Base-by-base conservation (phyloP, 2,113 vertebrate genomes). In the Tursiops truncatus region DNA sequence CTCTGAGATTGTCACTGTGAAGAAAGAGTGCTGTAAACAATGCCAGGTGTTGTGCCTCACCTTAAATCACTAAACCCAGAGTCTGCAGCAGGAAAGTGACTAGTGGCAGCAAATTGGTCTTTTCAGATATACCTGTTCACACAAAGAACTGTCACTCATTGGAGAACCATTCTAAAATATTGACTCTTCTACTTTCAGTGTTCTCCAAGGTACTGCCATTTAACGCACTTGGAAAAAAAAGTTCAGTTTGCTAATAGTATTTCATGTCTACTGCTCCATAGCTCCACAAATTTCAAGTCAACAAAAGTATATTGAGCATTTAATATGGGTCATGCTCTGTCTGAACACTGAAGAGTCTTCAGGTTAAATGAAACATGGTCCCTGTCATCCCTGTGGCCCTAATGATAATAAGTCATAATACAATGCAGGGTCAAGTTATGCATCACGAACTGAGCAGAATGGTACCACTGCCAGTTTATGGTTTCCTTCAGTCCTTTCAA, bases 111-210 rank as follows among this genome's bases (percentile, higher is more conserved):
- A 96, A 97, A 97, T 96, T 97, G 97, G 94, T 90, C 97, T 97
- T 97, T 97, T 94, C 80, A 76, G 92, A 95, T 95, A 96, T 92
- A 97, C 74, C 97, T 97, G 88, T 97, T 98, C 98, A 90, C 50
- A 44, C 28, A 94, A 90, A 92, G 94, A 60, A 28, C 79, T 41
- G 21, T 56, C 94, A 80, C 82, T 97, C 92, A 47, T 90, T 90
- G 92, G 97, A 97, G 92, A 94, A 56, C 73, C 77, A 90, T 76
- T 65, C 70, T 97, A 96, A 97, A 97, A 97, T 97, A 98, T 92
- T 97, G 97, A 97, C 93, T 97, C 81, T 94, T 97, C 97, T 81
- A 84, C 95, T 96, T 97, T 94, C 79, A 92, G 89, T 88, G 60
- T 84, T 96, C 97, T 98, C 97, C 56, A 95, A 93, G 91, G 91